Evolutionary conservation across 2,113 vertebrate genomes (phyloP).

Genomic region (human): DNA sequence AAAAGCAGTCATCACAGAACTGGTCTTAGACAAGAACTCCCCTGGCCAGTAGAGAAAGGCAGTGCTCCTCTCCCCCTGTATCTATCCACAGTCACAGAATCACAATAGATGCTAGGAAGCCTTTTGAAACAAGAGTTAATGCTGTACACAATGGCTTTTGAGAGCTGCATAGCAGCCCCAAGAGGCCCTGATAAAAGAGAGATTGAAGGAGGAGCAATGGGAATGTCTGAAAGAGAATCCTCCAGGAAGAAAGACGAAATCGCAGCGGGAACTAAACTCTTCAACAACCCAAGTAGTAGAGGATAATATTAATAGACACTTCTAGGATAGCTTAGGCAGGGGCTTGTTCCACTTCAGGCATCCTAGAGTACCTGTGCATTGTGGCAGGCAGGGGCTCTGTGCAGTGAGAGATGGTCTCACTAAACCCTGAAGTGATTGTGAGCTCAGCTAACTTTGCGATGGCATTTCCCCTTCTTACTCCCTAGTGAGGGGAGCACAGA

Average conservation of each 20-base stretch:
- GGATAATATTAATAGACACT: neutral
- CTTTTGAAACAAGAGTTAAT: neutral
- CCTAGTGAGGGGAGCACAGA: neutral
- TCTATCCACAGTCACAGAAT: neutral
- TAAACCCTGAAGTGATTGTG: neutral
- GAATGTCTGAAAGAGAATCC: neutral
- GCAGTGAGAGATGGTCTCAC: neutral
- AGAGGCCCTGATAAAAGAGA: neutral
- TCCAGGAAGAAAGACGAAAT: neutral
- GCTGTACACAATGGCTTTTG: neutral
- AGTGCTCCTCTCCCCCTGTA: fast-evolving
- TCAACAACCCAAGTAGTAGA: neutral
- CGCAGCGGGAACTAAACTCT: neutral
- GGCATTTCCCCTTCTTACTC: neutral
- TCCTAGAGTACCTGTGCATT: fast-evolving
- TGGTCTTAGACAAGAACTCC: neutral
- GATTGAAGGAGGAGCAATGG: neutral
- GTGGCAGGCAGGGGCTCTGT: neutral
- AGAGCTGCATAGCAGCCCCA: neutral
- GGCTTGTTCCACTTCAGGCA: neutral
- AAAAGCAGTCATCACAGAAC: neutral
- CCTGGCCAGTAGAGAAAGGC: neutral
- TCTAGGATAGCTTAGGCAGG: neutral
- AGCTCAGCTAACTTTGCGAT: neutral
- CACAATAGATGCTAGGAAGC: neutral